Conservation (phyloP, 2,888 invertebrate species). For the Epinotia bilunana region DNA sequence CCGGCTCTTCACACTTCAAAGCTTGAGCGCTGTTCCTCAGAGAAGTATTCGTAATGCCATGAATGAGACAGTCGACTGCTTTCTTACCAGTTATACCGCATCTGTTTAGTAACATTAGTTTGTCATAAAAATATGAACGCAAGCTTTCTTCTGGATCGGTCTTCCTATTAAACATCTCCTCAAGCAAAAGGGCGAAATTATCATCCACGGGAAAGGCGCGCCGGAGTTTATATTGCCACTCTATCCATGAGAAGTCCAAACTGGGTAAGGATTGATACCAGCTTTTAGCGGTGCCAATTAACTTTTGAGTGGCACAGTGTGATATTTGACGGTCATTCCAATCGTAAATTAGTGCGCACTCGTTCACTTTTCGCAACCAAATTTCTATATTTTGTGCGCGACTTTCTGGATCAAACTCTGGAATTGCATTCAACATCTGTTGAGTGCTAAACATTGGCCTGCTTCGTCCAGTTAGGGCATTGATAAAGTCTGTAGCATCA, state of each 20-base stretch:
- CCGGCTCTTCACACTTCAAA: conserved; percentile 8
- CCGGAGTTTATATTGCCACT: background rate
- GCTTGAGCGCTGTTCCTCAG: conserved; percentile 3
- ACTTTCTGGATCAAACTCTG: conserved; percentile 11
- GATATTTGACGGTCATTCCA: conserved; percentile 5
- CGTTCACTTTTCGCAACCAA: conserved; percentile 12
- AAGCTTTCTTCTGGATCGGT: background rate
- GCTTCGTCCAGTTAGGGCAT: background rate
- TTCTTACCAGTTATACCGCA: conserved; percentile 14
- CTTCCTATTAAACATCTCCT: background rate
- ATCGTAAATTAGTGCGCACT: conserved; percentile 3
- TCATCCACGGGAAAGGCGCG: background rate
- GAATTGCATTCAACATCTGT: conserved; percentile 18
- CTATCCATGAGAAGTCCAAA: conserved; percentile 3
- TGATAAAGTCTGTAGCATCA: conserved; percentile 2
- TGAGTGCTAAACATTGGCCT: conserved; percentile 2
- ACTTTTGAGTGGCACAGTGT: conserved; percentile 6
- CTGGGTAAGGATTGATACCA: conserved; percentile 6
- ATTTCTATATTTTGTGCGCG: conserved; percentile 4
- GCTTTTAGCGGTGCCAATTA: conserved; percentile 13
- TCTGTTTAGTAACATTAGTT: conserved; percentile 6
- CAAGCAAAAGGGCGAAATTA: background rate
- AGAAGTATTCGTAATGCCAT: conserved; percentile 5
- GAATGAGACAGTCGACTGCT: conserved; percentile 11
- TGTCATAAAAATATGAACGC: conserved; percentile 11